These are phyloP conservation scores for Oreotragus oreotragus DNA, from an alignment of 2,113 vertebrate genomes.

Conservation along the genomic window DNA sequence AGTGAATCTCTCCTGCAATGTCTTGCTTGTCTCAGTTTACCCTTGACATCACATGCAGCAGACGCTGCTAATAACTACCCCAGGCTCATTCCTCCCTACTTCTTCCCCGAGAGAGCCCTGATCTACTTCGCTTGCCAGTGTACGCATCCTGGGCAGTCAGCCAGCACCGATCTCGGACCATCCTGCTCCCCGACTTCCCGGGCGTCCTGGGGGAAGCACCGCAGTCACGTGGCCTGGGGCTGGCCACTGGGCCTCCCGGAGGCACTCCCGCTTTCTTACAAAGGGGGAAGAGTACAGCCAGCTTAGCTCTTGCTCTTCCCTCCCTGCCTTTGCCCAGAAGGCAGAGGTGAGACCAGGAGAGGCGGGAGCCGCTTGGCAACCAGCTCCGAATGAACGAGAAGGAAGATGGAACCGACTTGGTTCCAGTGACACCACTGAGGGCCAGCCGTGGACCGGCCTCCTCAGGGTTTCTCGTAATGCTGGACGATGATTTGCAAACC, in stretches of 20 bases:
- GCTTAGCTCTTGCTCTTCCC: background rate
- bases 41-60: fast-evolving
- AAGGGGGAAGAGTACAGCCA: background rate
- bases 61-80: background rate
- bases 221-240: background rate
- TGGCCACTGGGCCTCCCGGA: background rate
- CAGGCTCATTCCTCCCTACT: background rate
- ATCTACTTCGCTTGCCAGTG: background rate
- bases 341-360: background rate
- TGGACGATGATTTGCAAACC: background rate
- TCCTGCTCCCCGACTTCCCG: background rate
- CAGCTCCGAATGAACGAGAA: background rate
- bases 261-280: background rate
- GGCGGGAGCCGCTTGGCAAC: background rate
- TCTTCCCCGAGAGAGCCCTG: background rate
- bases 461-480: fast-evolving
- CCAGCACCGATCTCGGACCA: too few relatives aligned
- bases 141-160: background rate
- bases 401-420: fast-evolving
- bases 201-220: background rate
- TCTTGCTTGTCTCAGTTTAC: background rate
- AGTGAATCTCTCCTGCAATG: background rate
- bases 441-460: background rate
- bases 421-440: fast-evolving
- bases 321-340: background rate